phyloP scores from a whole-genome alignment of 1,140 invertebrate genomes.

The Helicoverpa zea region DNA sequence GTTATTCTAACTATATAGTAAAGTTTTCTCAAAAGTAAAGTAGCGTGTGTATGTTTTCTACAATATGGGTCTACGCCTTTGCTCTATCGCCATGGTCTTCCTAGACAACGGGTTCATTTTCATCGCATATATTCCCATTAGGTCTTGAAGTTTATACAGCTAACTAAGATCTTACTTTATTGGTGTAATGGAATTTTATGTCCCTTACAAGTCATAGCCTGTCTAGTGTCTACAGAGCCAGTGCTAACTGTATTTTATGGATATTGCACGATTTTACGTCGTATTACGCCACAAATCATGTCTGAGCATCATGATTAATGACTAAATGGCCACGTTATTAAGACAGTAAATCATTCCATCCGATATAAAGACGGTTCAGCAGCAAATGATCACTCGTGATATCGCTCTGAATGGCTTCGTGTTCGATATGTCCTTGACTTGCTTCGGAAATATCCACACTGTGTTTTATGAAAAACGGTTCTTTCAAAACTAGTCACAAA shows the following conservation, averaged over 20 bases:
- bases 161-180: conserved; percentile 1
- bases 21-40: conserved; percentile 54
- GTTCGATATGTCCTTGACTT: conserved; percentile 54
- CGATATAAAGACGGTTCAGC: conserved; percentile 33
- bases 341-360: conserved; percentile 14
- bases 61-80: background rate
- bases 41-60: conserved; percentile 12
- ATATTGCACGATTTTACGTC: conserved; percentile 29
- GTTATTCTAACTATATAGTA: conserved; percentile 64
- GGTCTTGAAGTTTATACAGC: conserved; percentile 31
- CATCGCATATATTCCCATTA: conserved; percentile 15
- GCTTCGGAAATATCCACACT: conserved; percentile 34
- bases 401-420: conserved; percentile 21
- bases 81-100: background rate
- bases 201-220: conserved; percentile 11
- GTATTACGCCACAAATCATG: conserved; percentile 32
- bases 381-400: conserved; percentile 30
- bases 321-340: conserved; percentile 15
- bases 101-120: conserved; percentile 23
- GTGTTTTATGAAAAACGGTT: conserved; percentile 28
- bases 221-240: conserved; percentile 10
- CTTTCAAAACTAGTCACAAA: conserved; percentile 36
- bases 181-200: conserved; percentile 26
- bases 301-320: conserved; percentile 31
- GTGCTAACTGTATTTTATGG: conserved; percentile 29